A percentile compares a stretch with the other conserved stretches of the same genome.
phyloP scores from a whole-genome alignment of 92 coral and sea anemone species.

The Zoanthus sociatus region DNA sequence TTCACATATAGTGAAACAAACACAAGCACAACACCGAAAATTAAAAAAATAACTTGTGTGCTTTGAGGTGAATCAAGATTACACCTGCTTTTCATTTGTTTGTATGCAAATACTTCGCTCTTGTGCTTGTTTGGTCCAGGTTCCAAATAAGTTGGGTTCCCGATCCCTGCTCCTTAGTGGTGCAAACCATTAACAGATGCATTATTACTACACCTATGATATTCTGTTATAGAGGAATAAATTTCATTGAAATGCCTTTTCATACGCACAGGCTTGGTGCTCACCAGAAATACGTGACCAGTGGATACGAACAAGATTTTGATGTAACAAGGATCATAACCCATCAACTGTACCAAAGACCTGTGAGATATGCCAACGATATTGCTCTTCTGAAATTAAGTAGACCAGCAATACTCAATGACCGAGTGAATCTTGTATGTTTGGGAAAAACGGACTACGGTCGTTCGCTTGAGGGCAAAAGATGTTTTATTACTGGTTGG shows the following conservation, averaged over 20 bases:
- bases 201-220: too few species aligned
- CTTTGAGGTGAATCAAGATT: too few species aligned
- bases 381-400: neutral
- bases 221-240: too few species aligned
- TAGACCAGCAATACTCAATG: neutral
- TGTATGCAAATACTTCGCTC: too few species aligned
- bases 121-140: too few species aligned
- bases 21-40: too few species aligned
- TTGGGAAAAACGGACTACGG: neutral
- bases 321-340: constrained; percentile 11
- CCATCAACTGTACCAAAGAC: constrained; percentile 11
- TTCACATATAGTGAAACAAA: too few species aligned
- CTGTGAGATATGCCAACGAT: constrained; percentile 2
- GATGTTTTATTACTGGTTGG: constrained; percentile 30
- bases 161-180: too few species aligned
- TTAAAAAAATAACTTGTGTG: too few species aligned
- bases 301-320: constrained; percentile 11
- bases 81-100: too few species aligned
- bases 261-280: constrained; percentile 27
- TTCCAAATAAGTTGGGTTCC: too few species aligned
- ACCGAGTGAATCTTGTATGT: constrained; percentile 15
- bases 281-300: neutral
- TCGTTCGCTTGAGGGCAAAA: neutral
- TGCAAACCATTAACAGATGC: too few species aligned
- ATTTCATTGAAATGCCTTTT: neutral